Conservation (phyloP, 1,140 invertebrate species). For the Brachionus sp. region DNA sequence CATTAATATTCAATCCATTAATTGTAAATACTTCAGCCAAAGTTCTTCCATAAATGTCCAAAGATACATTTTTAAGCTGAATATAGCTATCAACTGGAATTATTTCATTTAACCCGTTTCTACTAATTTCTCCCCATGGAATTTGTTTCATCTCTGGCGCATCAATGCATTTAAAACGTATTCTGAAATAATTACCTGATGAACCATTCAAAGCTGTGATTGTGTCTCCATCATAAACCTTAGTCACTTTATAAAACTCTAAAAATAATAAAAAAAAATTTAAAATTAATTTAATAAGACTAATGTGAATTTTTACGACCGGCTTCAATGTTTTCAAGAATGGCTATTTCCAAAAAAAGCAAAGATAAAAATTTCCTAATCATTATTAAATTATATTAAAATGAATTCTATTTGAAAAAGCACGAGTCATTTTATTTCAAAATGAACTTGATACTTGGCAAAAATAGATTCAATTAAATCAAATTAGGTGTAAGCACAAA, state of each 20-base stretch:
- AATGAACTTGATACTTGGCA: too few species aligned
- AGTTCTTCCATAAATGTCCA: background rate
- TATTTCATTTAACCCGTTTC: background rate
- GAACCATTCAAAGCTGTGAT: constrained; percentile 10
- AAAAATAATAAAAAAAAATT: background rate
- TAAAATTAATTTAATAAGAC: too few species aligned
- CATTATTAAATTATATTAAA: background rate
- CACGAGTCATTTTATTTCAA: too few species aligned
- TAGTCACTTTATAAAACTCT: background rate
- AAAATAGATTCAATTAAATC: too few species aligned
- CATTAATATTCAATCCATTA: constrained; percentile 1
- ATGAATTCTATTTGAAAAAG: too few species aligned
- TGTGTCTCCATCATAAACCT: constrained; percentile 45
- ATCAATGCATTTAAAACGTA: constrained; percentile 34
- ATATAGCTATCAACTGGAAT: constrained; percentile 19
- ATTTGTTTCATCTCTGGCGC: constrained; percentile 22
- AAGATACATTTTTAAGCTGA: background rate
- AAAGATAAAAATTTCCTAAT: background rate
- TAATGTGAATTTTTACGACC: too few species aligned
- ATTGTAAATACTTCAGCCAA: constrained; percentile 4
- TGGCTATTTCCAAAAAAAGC: too few species aligned
- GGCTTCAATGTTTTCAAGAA: too few species aligned
- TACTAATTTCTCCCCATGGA: background rate
- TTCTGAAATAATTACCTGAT: background rate
- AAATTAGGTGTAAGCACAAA: too few species aligned